Evolutionary conservation across 2,797 vertebrate genomes (phyloP).

Genomic region (Peromyscus melanophrys): DNA sequence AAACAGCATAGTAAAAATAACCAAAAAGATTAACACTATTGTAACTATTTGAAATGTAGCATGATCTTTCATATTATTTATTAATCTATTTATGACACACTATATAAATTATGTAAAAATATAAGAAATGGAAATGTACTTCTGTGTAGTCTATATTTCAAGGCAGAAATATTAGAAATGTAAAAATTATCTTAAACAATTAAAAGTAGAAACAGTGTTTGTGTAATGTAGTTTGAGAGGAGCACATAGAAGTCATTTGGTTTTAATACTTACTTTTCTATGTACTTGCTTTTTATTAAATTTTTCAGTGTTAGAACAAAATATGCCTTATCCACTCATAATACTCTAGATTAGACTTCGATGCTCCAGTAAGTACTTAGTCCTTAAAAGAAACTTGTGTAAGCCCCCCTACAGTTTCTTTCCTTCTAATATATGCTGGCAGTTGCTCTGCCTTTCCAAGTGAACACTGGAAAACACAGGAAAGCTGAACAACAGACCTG

Average conservation of each 20-base stretch:
- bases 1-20: not conserved
- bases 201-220: not conserved
- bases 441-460: not conserved
- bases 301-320: not conserved
- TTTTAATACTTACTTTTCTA: not conserved
- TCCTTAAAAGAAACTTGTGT: not conserved
- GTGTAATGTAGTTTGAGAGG: not conserved
- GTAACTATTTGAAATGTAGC: not conserved
- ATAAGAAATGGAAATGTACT: not conserved
- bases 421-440: not conserved
- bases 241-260: not conserved
- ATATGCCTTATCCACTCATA: not conserved
- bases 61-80: not conserved
- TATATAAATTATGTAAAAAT: conserved; percentile 20
- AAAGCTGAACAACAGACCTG: not conserved
- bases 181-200: not conserved
- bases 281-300: not conserved
- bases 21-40: not conserved
- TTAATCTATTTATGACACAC: not conserved
- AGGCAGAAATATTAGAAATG: not conserved
- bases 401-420: not conserved
- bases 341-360: not conserved
- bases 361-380: not conserved
- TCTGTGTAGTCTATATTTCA: not conserved
- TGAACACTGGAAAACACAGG: not conserved